Base-by-base conservation (phyloP, 2,113 vertebrate genomes). In the Theristicus caerulescens region DNA sequence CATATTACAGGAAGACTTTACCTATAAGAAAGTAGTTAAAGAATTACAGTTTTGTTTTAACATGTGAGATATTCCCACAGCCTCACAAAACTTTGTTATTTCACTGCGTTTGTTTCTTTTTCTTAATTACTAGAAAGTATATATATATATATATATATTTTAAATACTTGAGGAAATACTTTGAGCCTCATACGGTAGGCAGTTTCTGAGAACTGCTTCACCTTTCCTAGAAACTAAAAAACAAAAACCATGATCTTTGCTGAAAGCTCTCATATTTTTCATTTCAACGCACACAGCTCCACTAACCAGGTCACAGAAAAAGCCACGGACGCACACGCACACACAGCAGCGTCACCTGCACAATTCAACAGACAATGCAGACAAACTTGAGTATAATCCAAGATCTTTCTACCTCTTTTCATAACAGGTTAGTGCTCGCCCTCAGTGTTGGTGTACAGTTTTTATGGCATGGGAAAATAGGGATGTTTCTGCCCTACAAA, bases 381-480 rank as follows among this genome's bases (percentile, higher is more conserved):
- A 98, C 98, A 94, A 97, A 98, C 97, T 98, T 26, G 82, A 98
- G 97, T 98, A 98, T 80, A 98, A 98, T 96, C 97, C 98, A 98
- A 98, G 98, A 98, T 97, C 98, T 96, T 98, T 98, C 98, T 98
- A 98, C 98, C 98, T 98, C 98, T 98, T 98, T 98, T 98, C 98
- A 98, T 98, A 98, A 98, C 98, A 98, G 98, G 98, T 98, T 98
- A 98, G 98, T 98, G 98, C 97, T 98, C 97, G 98, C 97, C 95
- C 98, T 98, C 98, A 98, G 97, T 98, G 98, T 98, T 98, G 98
- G 98, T 97, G 98, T 98, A 98, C 98, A 98, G 98, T 98, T 98
- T 98, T 98, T 98, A 98, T 98, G 98, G 98, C 98, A 98, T 97
- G 98, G 98, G 91, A 98, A 98, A 98, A 98, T 98, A 98, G 98